These are phyloP conservation scores for Australoheros facetus DNA, from an alignment of 2,797 vertebrate genomes.

Conservation along the genomic window DNA sequence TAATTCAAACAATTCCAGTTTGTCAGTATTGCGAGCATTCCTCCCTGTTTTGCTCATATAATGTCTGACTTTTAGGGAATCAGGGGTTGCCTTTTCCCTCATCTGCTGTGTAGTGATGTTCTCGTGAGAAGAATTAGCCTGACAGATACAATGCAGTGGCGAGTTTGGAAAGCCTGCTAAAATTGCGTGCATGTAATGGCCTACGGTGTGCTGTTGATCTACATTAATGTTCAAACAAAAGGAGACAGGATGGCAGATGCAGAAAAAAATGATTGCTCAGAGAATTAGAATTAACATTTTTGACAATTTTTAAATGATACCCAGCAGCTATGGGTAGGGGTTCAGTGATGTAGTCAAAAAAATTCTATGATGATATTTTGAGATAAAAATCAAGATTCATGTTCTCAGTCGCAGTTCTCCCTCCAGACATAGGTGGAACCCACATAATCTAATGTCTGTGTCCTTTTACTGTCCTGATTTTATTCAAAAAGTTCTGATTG, in stretches of 20 bases:
- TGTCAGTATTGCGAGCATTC: not conserved
- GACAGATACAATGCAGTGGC: not conserved
- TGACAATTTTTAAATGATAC: no score
- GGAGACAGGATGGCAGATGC: not conserved
- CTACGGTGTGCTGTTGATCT: conserved; percentile 2
- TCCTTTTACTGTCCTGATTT: not conserved
- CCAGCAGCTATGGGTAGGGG: no score
- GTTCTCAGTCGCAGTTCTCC: not conserved
- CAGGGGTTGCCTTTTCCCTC: not conserved
- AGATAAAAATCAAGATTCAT: no score
- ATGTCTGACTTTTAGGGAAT: not conserved
- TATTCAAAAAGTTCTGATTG: not conserved
- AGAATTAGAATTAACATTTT: no score
- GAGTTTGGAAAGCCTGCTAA: not conserved
- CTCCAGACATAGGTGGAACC: not conserved
- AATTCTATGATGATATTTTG: no score
- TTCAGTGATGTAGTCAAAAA: no score
- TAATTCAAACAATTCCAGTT: not conserved
- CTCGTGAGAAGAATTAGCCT: not conserved
- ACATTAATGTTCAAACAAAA: conserved; percentile 1
- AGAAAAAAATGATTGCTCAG: no score
- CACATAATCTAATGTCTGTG: not conserved
- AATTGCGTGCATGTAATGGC: not conserved
- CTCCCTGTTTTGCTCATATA: not conserved
- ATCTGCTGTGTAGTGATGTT: not conserved